Evolutionary conservation across 1,140 invertebrate genomes (phyloP).

Genomic region (Drosophila serrata): DNA sequence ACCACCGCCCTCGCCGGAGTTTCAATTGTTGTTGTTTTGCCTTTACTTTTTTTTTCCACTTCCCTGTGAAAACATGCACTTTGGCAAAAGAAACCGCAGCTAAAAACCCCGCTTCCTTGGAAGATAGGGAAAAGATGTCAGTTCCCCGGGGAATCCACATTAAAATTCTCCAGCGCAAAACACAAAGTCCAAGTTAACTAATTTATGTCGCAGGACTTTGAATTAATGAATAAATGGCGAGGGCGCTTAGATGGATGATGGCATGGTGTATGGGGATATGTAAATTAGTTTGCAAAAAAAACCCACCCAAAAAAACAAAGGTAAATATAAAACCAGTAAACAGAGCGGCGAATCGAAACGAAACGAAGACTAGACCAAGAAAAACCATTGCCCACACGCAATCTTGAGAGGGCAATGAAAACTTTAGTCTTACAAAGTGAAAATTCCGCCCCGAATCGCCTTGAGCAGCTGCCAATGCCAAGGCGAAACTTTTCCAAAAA

Average conservation of each 20-base stretch:
- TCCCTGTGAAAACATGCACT: constrained; percentile 63
- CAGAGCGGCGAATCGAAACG: constrained; percentile 41
- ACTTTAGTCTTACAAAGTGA: constrained; percentile 73
- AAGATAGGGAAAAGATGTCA: constrained; percentile 31
- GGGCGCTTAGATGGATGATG: constrained; percentile 76
- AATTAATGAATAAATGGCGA: constrained; percentile 83
- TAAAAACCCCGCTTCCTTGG: constrained; percentile 21
- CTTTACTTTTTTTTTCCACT: constrained; percentile 29
- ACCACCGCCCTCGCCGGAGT: constrained; percentile 48
- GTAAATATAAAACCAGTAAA: constrained; percentile 55
- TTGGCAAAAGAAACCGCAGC: constrained; percentile 75
- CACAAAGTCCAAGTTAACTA: constrained; percentile 76
- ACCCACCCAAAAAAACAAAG: constrained; percentile 26
- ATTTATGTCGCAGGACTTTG: constrained; percentile 83
- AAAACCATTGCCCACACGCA: constrained; percentile 68
- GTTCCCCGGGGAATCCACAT: constrained; percentile 58
- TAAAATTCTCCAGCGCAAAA: constrained; percentile 71
- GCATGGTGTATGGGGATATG: constrained; percentile 59
- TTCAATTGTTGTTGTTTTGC: constrained; percentile 43
- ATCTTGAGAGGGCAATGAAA: constrained; percentile 77
- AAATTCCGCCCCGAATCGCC: constrained; percentile 57
- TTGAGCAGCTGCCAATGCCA: constrained; percentile 61
- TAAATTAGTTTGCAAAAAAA: constrained; percentile 74
- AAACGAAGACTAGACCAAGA: constrained; percentile 48
- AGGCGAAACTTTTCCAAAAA: constrained; percentile 25